Percentiles rank a stretch among this genome's conserved stretches.
phyloP scores from a whole-genome alignment of 2,888 invertebrate species.

The Volucella zonaria region DNA sequence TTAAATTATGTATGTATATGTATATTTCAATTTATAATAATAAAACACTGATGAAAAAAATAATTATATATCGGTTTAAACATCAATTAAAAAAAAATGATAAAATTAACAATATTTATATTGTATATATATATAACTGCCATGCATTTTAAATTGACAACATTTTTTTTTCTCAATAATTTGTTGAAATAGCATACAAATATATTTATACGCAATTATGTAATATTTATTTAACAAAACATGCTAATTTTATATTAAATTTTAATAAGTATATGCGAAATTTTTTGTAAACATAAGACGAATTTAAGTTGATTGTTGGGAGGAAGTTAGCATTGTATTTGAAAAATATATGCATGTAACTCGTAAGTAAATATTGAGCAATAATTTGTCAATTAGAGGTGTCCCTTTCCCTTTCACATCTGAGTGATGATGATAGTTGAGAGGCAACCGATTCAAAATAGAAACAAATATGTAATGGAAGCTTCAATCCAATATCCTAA shows the following conservation, averaged over 20 bases:
- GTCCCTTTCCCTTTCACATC: too few relatives aligned
- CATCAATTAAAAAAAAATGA: conserved; percentile 14
- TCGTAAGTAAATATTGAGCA: neutral
- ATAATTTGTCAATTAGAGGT: too few relatives aligned
- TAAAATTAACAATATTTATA: conserved; percentile 25
- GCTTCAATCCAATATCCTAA: too few relatives aligned
- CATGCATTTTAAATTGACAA: conserved; percentile 71
- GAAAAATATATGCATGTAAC: neutral
- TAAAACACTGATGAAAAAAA: conserved; percentile 22
- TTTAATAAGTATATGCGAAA: conserved; percentile 41
- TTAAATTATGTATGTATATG: conserved; percentile 11
- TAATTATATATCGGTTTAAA: conserved; percentile 10
- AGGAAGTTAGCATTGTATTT: neutral
- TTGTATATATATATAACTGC: conserved; percentile 65
- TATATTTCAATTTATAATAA: conserved; percentile 1
- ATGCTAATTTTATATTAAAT: conserved; percentile 34
- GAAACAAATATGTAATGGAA: too few relatives aligned
- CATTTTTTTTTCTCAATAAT: conserved; percentile 26
- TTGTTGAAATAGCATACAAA: conserved; percentile 27
- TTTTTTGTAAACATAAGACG: conserved; percentile 48
- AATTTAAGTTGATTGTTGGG: conserved; percentile 23
- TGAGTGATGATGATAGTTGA: too few relatives aligned
- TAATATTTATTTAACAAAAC: conserved; percentile 22
- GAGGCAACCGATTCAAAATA: too few relatives aligned
- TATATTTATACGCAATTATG: conserved; percentile 32